Percentiles rank a stretch among this genome's conserved stretches.
phyloP scores from a whole-genome alignment of 2,797 vertebrate species.

The Yasuhikotakia modesta region DNA sequence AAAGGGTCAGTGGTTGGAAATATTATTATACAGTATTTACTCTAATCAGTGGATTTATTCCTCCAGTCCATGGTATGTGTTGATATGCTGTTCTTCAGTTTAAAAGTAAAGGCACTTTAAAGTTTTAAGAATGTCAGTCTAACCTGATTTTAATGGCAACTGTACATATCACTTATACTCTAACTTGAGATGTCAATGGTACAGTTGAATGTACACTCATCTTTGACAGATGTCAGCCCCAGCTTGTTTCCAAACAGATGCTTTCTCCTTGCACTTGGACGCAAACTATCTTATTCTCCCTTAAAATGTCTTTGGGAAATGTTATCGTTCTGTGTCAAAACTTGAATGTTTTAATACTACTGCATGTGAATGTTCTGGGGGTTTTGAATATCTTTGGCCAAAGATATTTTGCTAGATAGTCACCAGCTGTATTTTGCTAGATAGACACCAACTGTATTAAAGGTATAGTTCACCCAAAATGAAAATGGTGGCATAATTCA shows the following conservation, averaged over 20 bases:
- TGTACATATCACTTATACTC: constrained; percentile 6
- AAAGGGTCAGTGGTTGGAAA: constrained; percentile 2
- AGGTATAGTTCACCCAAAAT: background rate
- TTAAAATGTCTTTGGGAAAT: background rate
- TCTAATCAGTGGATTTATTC: constrained; percentile 11
- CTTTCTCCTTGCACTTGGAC: constrained; percentile 43
- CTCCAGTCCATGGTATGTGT: background rate
- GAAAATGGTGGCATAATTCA: background rate
- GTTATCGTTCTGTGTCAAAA: constrained; percentile 11
- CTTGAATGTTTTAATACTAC: constrained; percentile 30
- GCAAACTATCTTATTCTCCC: constrained; percentile 34
- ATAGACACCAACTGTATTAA: background rate
- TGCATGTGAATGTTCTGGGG: constrained; percentile 15
- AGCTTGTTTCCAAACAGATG: background rate
- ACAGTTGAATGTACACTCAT: constrained; percentile 4
- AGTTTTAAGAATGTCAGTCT: background rate
- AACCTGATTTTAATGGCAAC: constrained; percentile 10
- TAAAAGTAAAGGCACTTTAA: constrained; percentile 32
- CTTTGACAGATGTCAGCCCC: background rate
- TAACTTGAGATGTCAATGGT: background rate
- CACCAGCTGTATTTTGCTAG: background rate
- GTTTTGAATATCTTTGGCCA: background rate
- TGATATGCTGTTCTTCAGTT: constrained; percentile 19
- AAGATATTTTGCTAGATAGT: too few relatives aligned
- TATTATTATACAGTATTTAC: constrained; percentile 16